phyloP scores from a whole-genome alignment of 2,888 invertebrate species.

The Liodrosophila aerea region DNA sequence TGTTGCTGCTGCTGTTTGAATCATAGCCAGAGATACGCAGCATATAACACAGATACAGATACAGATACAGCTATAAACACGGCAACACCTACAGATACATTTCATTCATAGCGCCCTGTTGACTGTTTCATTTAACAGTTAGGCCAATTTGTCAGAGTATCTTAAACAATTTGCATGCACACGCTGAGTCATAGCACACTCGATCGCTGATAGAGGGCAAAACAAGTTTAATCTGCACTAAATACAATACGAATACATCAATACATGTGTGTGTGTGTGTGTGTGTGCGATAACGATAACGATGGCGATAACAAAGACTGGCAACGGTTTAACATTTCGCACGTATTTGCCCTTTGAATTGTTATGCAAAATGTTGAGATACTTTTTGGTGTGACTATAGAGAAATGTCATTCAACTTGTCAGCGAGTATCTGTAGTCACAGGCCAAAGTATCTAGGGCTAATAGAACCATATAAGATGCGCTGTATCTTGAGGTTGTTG shows the following conservation, averaged over 20 bases:
- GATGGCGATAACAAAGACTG: conserved; percentile 38
- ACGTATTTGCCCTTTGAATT: conserved; percentile 27
- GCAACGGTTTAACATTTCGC: no score
- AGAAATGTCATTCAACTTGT: conserved; percentile 53
- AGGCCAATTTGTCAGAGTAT: conserved; percentile 18
- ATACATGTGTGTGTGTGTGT: conserved; percentile 14
- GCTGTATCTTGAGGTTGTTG: no score
- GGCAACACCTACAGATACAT: conserved; percentile 10
- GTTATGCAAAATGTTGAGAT: conserved; percentile 49
- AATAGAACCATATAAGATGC: no score
- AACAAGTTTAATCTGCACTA: conserved; percentile 55
- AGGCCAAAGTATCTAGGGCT: no score
- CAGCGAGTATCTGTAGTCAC: no score
- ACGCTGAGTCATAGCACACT: conserved; percentile 21
- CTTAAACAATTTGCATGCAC: conserved; percentile 35
- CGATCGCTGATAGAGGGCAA: no score
- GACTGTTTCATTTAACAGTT: conserved; percentile 36
- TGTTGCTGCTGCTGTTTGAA: conserved; percentile 20
- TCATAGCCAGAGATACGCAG: conserved; percentile 21
- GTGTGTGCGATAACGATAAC: conserved; percentile 33
- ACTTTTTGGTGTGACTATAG: no score
- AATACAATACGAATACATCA: conserved; percentile 22
- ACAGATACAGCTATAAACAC: conserved; percentile 4
- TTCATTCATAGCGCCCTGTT: conserved; percentile 12
- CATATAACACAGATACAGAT: conserved; percentile 3